Evolutionary conservation across 2,888 invertebrate genomes (phyloP).

Genomic region (Andrena bucephala): DNA sequence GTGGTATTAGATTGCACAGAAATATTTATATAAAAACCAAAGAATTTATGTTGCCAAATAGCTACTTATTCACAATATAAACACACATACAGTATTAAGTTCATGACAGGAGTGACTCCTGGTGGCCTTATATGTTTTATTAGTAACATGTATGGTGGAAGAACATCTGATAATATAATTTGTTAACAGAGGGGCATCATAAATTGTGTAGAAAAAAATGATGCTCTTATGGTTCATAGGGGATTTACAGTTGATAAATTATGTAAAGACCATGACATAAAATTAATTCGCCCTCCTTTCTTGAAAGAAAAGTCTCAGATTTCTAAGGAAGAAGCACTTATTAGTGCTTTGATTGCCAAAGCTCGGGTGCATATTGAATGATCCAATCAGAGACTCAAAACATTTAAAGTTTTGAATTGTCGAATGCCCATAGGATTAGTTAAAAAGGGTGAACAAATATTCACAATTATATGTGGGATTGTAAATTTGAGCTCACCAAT

Average conservation of each 20-base stretch:
- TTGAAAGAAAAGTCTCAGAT: no score
- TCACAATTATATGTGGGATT: no score
- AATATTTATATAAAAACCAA: neutral
- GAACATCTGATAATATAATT: neutral
- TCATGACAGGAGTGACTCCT: neutral
- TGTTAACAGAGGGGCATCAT: neutral
- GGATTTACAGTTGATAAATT: slow-evolving; percentile 4
- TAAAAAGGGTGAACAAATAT: no score
- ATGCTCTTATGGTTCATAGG: neutral
- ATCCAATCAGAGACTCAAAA: no score
- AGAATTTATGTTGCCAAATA: slow-evolving; percentile 2
- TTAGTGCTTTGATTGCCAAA: neutral
- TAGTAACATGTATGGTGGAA: neutral
- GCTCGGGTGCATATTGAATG: no score
- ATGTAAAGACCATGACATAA: neutral
- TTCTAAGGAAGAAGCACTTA: no score
- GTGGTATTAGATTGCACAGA: slow-evolving; percentile 8
- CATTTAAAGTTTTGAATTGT: no score
- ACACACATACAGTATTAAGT: neutral
- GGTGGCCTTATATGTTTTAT: neutral
- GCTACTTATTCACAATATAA: neutral
- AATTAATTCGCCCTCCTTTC: neutral
- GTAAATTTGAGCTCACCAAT: no score
- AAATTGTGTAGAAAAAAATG: neutral
- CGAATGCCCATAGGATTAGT: no score